Base-by-base conservation (phyloP, 2,888 invertebrate species). In the Mongoloraphidia duomilia region DNA sequence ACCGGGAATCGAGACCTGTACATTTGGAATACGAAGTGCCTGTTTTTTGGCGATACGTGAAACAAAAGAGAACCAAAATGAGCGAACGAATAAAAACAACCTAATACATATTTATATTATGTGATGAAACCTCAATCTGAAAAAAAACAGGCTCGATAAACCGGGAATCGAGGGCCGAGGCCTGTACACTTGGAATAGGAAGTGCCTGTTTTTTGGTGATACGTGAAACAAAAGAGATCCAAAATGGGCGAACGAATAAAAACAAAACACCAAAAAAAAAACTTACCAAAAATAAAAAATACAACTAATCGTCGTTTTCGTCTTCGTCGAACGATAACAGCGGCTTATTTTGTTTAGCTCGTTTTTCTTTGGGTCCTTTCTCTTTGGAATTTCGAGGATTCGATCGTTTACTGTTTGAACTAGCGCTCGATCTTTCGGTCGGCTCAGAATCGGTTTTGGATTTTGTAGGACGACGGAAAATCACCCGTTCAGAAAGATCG, bases 401-500 rank as follows among this genome's bases (percentile, higher is more conserved):
- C 56, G 57, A 34, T 56, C 55, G 4, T 50, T 52, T 49, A 55
- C 49, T 50, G 51, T 52, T 52, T 54, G 17, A 17, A 26, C 26
- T 26, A 53, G 41, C 4, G 41, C 47, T 45, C 35, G 55, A 50
- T 12, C 45, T 11, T 34, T 50, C 37, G 33, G 58, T 58, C 37
- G 55, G 26, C 6, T 26, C 26, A 26, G 26, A 26, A 5, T 26
- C 26, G 6, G 26, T 26, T 26, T 26, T 26, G 3, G 26, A 51
- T 55, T 66, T 65, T 41, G 56, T 55, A 2, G 63, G 61, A 41
- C 65, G 63, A 60, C 71, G 71, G 57, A 81, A 81, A 52, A 80
- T 66, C 50, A 82, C 71, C 40, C 73, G 74, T 56, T 75, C 68
- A 47, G 61, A 69, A 54, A 82, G 65, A 65, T 82, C 79, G 38